Evolutionary conservation across 2,888 invertebrate genomes (phyloP), one percentile per base, ranked within the genome.

Genomic region (Clepsis dumicolana): DNA sequence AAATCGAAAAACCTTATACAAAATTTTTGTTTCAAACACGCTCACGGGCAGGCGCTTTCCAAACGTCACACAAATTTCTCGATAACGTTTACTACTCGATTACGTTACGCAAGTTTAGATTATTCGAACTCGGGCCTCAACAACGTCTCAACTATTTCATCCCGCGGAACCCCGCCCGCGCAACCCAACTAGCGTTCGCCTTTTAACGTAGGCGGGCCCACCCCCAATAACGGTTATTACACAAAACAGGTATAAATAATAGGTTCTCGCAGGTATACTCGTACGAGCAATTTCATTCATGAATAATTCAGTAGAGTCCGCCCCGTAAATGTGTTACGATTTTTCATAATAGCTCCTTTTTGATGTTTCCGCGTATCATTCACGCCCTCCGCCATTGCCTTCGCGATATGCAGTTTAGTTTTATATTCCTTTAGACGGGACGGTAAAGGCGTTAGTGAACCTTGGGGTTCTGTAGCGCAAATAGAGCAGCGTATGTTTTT

Each of bases 281-380:
- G 29, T 29, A 78, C 84, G 85, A 88, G 88, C 90, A 88, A 89
- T 90, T 89, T 89, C 84, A 78, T 78, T 78, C 84, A 90, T 93
- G 91, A 91, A 93, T 92, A 90, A 92, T 92, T 85, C 82, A 93
- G 64, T 64, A 68, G 73, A 83, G 91, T 91, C 91, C 92, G 91
- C 89, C 88, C 88, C 73, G 84, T 92, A 92, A 93, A 88, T 77
- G 90, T 83, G 91, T 92, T 92, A 93, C 90, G 91, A 92, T 92
- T 93, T 92, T 92, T 93, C 92, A 91, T 93, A 93, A 91, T 92
- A 90, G 87, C 87, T 82, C 81, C 86, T 85, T 87, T 84, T 90
- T 90, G 89, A 90, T 87, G 87, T 86, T 82, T 73, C 79, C 74
- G 71, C 77, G 75, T 77, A 78, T 71, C 77, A 74, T 73, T 59